These are phyloP conservation scores for Drosophila bocki DNA, from an alignment of 1,140 invertebrate species.

Conservation along the genomic window DNA sequence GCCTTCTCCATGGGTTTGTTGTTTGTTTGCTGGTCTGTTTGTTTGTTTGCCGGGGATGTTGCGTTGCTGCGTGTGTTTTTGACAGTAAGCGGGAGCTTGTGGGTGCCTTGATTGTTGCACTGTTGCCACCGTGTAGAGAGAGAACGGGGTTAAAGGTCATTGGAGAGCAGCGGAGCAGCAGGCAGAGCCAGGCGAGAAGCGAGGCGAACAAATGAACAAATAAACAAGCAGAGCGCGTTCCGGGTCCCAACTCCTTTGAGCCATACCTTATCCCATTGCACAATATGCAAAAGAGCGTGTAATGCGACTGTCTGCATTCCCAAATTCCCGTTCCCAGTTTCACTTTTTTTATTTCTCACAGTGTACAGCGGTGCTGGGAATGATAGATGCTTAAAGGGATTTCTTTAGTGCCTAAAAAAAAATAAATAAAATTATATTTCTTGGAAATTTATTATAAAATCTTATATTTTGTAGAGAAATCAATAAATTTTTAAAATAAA, in stretches of 20 bases:
- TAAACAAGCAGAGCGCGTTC: constrained; percentile 39
- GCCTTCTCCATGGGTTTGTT: constrained; percentile 32
- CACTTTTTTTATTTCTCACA: constrained; percentile 7
- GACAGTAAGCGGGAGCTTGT: constrained; percentile 76
- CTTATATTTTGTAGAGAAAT: too few relatives aligned
- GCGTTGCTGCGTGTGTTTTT: constrained; percentile 71
- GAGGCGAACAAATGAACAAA: constrained; percentile 59
- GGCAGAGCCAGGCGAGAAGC: too few relatives aligned
- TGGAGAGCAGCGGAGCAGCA: constrained; percentile 25
- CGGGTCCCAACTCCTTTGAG: constrained; percentile 59
- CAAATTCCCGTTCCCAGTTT: background rate
- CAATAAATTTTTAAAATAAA: too few relatives aligned
- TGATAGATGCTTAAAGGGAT: background rate
- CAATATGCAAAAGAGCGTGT: constrained; percentile 77
- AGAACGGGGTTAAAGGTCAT: constrained; percentile 54
- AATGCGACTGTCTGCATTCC: constrained; percentile 53
- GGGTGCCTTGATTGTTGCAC: constrained; percentile 76
- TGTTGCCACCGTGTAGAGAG: constrained; percentile 29
- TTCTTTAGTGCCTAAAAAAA: background rate
- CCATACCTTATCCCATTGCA: constrained; percentile 43
- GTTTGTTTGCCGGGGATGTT: constrained; percentile 34
- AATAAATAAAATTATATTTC: too few relatives aligned
- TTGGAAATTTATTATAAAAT: too few relatives aligned
- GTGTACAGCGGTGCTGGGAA: constrained; percentile 6
- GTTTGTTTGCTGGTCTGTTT: constrained; percentile 57